Evolutionary conservation across 2,797 vertebrate species (phyloP), one percentile per base, ranked within the genome.

Genomic region (Sebastes hubbsi): DNA sequence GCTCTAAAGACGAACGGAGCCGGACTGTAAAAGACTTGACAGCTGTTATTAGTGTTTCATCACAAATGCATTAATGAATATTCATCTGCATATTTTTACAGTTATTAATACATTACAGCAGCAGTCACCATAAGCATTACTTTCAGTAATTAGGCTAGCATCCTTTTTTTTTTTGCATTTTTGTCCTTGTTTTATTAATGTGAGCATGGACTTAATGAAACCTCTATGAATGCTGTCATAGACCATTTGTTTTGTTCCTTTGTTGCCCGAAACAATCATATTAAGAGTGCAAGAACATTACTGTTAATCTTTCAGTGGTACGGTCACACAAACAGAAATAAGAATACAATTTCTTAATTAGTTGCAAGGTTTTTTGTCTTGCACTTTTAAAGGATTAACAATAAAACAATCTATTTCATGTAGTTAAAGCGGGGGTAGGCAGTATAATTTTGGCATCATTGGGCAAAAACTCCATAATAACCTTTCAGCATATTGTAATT

Each of bases 81-180:
- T 90, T 89, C 72, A 89, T 80, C 75, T 88, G 80, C 59, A 87
- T 88, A 90, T 88, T 86, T 90, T 85, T 82, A 71, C 87, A 69
- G 67, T 73, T 85, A 78, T 91, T 84, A 89, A 92, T 89, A 88
- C 89, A 88, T 91, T 82, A 87, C 56, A 79, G 38, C 72, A 64
- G 66, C 78, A 77, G 46, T 76, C 61, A 72, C 75, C 72, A 70
- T 70, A 46, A 60, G 32, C 38, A 49, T 77, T 78, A 60, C 61
- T 78, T 71, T 68, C 30, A 30, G 65, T 85, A 85, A 82, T 91
- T 87, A 87, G 75, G 18, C 62, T 69, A 25, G 78, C 84, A 84
- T 78, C 24, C 4, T 13, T 77, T 52, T 75, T 77, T 77, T 49
- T 71, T 4, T 13, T 36, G 63, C 9, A 12, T 68, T 10, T 79